Evolutionary conservation across 1,140 invertebrate genomes (phyloP), one percentile per base, ranked within the genome.

Genomic region (Lucilia sericata): DNA sequence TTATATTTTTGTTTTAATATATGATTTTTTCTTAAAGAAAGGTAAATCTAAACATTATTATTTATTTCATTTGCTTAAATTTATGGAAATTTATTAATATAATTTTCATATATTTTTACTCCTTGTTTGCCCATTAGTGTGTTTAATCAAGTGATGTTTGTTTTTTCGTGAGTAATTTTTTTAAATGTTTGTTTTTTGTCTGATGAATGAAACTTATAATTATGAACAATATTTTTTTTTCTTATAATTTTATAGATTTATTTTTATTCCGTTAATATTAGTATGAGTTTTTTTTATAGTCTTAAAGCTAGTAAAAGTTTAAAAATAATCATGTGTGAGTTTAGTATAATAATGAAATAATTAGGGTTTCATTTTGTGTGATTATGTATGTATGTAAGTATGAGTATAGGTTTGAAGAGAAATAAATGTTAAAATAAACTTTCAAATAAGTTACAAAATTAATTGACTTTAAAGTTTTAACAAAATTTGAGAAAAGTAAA

Each of bases 261-360:
- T 42, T 42, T 42, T 42, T 42, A 42, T 30, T 30, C 25, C 25
- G 25, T 30, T 30, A 42, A 42, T 42, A 42, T 42, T 42, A 42
- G 42, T 42, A 42, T 42, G 42, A 42, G 42, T 42, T 42, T 42
- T n/a, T n/a, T n/a, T n/a, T n/a, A n/a, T 30, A 75, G 74, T 75
- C 34, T 75, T 75, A 75, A 75, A 75, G 34, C 21, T 36, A 75
- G 34, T 19, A 21, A 75, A 75, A 75, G n/a, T 12, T 75, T 21
- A 2, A 75, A 75, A 75, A 75, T 30, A 74, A 74, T 2, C n/a
- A 13, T 55, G 49, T 55, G 17, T 55, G 51, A 55, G 51, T 12
- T 55, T 17, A 55, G 51, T 8, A 42, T 8, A 8, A 55, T 55
- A 49, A n/a, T 55, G 17, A 55, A 55, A 55, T 17, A 55, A 55